These are phyloP conservation scores for Sebastes matsubarae DNA, from an alignment of 2,797 vertebrate species.

Conservation along the genomic window DNA sequence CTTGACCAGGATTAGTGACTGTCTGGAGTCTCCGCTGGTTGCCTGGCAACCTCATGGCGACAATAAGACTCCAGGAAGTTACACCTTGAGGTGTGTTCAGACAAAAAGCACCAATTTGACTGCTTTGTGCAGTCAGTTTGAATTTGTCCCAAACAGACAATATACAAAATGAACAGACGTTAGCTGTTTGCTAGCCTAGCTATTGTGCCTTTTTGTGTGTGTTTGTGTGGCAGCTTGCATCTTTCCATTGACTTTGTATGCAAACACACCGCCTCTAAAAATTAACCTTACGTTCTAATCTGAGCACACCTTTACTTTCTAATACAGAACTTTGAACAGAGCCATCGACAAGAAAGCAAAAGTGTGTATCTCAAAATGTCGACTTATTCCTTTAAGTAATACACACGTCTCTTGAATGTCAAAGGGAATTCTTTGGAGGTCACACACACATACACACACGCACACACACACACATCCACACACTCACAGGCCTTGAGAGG, in stretches of 20 bases:
- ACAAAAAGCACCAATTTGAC: neutral
- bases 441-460: neutral
- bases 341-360: neutral
- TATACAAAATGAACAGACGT: neutral
- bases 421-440: neutral
- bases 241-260: neutral
- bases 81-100: neutral
- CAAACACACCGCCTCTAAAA: neutral
- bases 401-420: neutral
- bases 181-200: neutral
- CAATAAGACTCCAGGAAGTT: neutral
- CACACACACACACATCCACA: neutral
- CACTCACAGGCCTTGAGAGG: neutral
- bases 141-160: neutral
- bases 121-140: too few species aligned
- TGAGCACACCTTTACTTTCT: neutral
- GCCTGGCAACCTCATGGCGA: fast-evolving
- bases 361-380: neutral
- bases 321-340: neutral
- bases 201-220: neutral
- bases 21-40: neutral
- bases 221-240: neutral
- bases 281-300: neutral
- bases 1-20: neutral
- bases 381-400: neutral